Conservation (phyloP, 2,797 vertebrate genomes). For the Cheirogaleus major region DNA sequence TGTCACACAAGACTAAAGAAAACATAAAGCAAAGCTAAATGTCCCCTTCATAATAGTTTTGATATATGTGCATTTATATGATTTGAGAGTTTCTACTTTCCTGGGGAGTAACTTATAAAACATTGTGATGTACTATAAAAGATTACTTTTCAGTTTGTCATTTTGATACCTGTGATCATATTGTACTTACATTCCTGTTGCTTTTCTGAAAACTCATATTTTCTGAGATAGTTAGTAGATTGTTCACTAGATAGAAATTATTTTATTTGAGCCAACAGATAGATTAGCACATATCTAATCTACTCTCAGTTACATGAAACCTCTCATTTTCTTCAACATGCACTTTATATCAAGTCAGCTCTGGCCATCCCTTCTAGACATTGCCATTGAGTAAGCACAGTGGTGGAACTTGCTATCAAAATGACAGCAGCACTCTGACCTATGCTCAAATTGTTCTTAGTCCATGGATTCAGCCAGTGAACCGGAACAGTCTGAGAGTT, state of each 20-base stretch:
- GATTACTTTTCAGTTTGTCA: constrained; percentile 47
- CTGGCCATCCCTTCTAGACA: not conserved
- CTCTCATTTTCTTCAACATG: constrained; percentile 2
- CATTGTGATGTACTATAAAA: constrained; percentile 6
- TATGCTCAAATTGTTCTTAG: constrained; percentile 56
- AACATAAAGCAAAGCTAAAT: not conserved
- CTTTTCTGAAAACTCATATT: constrained; percentile 34
- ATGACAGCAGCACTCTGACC: constrained; percentile 72
- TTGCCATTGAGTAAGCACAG: not conserved
- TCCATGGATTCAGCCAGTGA: constrained; percentile 66
- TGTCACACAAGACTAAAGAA: not conserved
- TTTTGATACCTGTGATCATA: constrained; percentile 42
- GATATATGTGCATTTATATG: not conserved
- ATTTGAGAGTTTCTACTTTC: not conserved
- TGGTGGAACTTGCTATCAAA: constrained; percentile 57
- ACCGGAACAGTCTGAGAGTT: constrained; percentile 74
- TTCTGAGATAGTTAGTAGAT: constrained; percentile 42
- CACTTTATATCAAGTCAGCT: not conserved
- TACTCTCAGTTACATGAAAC: not conserved
- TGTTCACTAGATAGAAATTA: constrained; percentile 15
- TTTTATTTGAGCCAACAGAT: constrained; percentile 41
- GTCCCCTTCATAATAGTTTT: not conserved
- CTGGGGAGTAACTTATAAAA: constrained; percentile 32
- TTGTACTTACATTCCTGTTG: constrained; percentile 22
- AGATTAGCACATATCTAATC: constrained; percentile 48